Evolutionary conservation across 30 jellyfish, hydroid and myxozoan genomes (phyloP), one percentile per base, ranked within the genome.

Genomic region (Turritopsis dohrnii): DNA sequence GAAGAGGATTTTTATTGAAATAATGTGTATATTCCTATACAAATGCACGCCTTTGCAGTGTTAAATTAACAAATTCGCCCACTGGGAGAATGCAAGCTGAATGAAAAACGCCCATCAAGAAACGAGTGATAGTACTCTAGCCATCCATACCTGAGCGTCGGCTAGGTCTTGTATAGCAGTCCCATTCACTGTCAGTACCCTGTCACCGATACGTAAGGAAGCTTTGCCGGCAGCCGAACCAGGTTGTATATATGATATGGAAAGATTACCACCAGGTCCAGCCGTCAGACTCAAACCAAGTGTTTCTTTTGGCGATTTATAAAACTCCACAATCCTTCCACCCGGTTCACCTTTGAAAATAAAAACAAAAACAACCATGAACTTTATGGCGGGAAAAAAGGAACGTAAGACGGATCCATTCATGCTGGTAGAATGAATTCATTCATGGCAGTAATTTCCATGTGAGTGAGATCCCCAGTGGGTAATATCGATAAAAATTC

Each of bases 171-270:
- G 87, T 30, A 80, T 31, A 23, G 87, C 54, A 16, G 79, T 31
- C 7, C 77, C 87, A 26, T 80, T 80, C 21, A 80, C 77, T 21
- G 79, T 80, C 21, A 80, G 7, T 18, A 80, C 81, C 4, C 87
- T 84, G 53, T 80, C 87, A 25, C 87, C 87, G 3, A 80, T 80
- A 1, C 87, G 7, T 21, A 80, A 53, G 53, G 79, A 75, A 7
- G 97, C 96, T 22, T 89, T 81, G 25, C 97, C 97, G 25, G 96
- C 96, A 20, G 92, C 96, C n/a, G 97, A 91, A 21, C 97, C 97
- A 24, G 97, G 97, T 80, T 91, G 94, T 29, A 91, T 91, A 93
- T 91, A 91, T 5, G 97, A 91, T 1, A 91, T 88, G 24, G 97
- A 83, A 30, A 91, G 87, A 41, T 82, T 88, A 23, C 96, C 96